phyloP scores from a whole-genome alignment of 2,888 invertebrate genomes.

The Lingula anatina region DNA sequence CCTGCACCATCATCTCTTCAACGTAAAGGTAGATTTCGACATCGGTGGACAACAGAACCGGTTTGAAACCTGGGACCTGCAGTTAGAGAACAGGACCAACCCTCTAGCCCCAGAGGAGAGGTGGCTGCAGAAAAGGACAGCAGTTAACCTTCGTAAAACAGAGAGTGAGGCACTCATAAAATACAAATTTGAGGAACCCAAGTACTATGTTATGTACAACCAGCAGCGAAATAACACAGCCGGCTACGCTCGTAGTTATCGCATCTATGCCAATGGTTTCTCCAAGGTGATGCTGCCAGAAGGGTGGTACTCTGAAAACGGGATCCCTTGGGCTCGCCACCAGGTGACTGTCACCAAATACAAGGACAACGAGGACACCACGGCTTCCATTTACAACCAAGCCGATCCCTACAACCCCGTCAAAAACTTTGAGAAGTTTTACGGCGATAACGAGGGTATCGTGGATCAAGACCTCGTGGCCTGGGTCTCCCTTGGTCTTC shows the following conservation, averaged over 20 bases:
- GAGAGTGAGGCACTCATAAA: slow-evolving; percentile 27
- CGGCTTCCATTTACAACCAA: slow-evolving; percentile 35
- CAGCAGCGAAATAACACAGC: slow-evolving; percentile 22
- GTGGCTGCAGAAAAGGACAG: slow-evolving; percentile 18
- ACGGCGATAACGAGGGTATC: slow-evolving; percentile 34
- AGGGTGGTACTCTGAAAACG: slow-evolving; percentile 17
- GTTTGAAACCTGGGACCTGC: slow-evolving; percentile 25
- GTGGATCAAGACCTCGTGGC: slow-evolving; percentile 38
- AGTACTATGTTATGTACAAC: slow-evolving; percentile 25
- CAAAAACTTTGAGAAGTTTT: slow-evolving; percentile 31
- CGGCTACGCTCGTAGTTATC: slow-evolving; percentile 24
- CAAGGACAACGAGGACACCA: slow-evolving; percentile 33
- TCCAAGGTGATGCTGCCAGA: slow-evolving; percentile 25
- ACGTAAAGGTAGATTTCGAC: slow-evolving; percentile 40
- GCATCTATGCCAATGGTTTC: slow-evolving; percentile 21
- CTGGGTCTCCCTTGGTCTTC: slow-evolving; percentile 37
- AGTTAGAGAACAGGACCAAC: slow-evolving; percentile 15
- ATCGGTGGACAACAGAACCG: slow-evolving; percentile 28
- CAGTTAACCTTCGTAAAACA: slow-evolving; percentile 15
- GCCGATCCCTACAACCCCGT: slow-evolving; percentile 36
- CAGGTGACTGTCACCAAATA: slow-evolving; percentile 33
- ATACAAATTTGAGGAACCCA: slow-evolving; percentile 20
- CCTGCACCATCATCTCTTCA: slow-evolving; percentile 35
- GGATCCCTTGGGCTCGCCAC: slow-evolving; percentile 33
- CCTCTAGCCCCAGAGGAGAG: too few species aligned